These are phyloP conservation scores for Boloria euphrosyne DNA, from an alignment of 2,888 invertebrate species.

Conservation along the genomic window DNA sequence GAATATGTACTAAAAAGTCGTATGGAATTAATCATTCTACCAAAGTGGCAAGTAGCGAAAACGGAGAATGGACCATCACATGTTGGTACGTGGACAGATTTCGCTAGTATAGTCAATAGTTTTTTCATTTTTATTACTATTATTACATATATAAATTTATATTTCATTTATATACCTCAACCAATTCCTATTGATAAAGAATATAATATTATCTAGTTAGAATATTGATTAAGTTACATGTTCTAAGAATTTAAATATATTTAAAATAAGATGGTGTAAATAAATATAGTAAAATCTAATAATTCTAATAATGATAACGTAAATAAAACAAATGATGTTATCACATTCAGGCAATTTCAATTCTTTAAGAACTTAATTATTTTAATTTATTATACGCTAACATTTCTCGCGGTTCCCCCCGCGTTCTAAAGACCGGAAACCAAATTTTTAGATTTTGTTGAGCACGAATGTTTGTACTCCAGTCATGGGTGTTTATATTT, in stretches of 20 bases:
- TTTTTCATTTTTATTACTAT: slow-evolving; percentile 32
- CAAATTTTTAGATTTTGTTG: too few species aligned
- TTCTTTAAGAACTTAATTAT: too few species aligned
- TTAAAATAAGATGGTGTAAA: too few species aligned
- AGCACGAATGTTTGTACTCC: too few species aligned
- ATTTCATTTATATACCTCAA: slow-evolving; percentile 46
- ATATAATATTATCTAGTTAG: background rate
- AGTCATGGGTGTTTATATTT: too few species aligned
- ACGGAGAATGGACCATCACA: slow-evolving; percentile 23
- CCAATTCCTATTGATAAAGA: slow-evolving; percentile 25
- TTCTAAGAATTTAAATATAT: background rate
- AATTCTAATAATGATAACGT: too few species aligned
- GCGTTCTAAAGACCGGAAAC: too few species aligned
- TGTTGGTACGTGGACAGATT: slow-evolving; percentile 47
- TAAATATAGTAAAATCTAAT: too few species aligned
- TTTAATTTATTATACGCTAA: too few species aligned
- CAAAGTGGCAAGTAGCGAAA: slow-evolving; percentile 43
- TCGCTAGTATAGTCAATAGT: slow-evolving; percentile 49
- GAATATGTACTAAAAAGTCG: slow-evolving; percentile 42
- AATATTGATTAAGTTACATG: background rate
- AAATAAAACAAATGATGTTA: too few species aligned
- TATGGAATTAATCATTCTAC: slow-evolving; percentile 45
- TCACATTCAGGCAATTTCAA: too few species aligned
- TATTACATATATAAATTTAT: slow-evolving; percentile 46
- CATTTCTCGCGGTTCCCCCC: too few species aligned